Conservation (phyloP, 1,140 invertebrate genomes). For the Megathymus violae region DNA sequence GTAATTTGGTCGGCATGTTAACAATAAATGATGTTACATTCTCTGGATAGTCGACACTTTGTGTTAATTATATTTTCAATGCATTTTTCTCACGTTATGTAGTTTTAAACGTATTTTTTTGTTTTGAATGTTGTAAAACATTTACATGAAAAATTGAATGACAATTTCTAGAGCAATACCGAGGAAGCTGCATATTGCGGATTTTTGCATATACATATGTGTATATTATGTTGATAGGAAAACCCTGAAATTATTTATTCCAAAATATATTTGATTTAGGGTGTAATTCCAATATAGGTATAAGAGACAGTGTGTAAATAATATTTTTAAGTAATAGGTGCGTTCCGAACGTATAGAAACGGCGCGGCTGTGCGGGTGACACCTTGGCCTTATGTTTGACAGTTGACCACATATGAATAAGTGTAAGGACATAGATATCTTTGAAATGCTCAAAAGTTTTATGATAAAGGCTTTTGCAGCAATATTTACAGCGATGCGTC, state of each 20-base stretch:
- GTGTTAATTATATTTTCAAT: too few relatives aligned
- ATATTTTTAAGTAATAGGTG: slow-evolving; percentile 31
- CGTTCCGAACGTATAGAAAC: slow-evolving; percentile 13
- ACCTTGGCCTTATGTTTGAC: background rate
- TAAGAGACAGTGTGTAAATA: slow-evolving; percentile 50
- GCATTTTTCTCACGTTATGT: background rate
- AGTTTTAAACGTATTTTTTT: background rate
- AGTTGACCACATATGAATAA: slow-evolving; percentile 2
- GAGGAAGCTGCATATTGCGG: slow-evolving; percentile 2
- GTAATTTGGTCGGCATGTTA: background rate
- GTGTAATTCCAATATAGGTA: slow-evolving; percentile 49
- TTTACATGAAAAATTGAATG: slow-evolving; percentile 1
- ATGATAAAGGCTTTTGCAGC: slow-evolving; percentile 15
- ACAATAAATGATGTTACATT: background rate
- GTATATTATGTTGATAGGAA: slow-evolving; percentile 53
- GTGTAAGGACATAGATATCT: background rate
- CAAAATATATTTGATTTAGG: slow-evolving; percentile 45
- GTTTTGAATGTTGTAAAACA: background rate
- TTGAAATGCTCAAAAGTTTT: slow-evolving; percentile 11
- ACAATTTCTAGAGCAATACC: background rate
- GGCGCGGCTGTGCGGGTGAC: slow-evolving; percentile 9
- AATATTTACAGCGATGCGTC: slow-evolving; percentile 10
- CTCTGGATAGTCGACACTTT: too few relatives aligned
- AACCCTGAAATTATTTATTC: slow-evolving; percentile 56
- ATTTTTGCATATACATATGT: slow-evolving; percentile 36